phyloP scores from a whole-genome alignment of 2,797 vertebrate genomes.

The Microcaecilia unicolor region DNA sequence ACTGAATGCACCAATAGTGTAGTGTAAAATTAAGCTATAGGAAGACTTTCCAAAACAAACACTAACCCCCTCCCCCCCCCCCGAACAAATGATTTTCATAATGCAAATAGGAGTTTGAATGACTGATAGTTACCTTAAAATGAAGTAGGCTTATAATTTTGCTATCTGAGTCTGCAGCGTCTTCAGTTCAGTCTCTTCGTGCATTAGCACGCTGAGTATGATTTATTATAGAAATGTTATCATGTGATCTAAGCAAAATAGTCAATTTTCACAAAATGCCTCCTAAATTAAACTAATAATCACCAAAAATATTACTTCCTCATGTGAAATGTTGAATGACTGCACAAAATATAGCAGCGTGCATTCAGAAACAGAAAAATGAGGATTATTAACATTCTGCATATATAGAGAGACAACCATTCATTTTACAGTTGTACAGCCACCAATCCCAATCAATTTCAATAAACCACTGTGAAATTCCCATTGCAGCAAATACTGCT shows the following conservation, averaged over 20 bases:
- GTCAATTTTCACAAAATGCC: conserved; percentile 84
- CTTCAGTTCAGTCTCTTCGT: conserved; percentile 99
- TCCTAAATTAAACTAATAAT: conserved; percentile 66
- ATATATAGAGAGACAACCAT: too few relatives aligned
- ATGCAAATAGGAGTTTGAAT: conserved; percentile 95
- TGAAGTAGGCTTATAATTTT: conserved; percentile 99
- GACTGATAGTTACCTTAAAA: conserved; percentile 99
- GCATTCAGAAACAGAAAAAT: too few relatives aligned
- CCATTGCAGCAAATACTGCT: too few relatives aligned
- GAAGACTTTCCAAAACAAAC: background rate
- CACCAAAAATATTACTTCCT: conserved; percentile 55
- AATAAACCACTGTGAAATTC: too few relatives aligned
- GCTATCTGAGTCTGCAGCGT: conserved; percentile 99
- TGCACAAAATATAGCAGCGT: too few relatives aligned
- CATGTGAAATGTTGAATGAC: too few relatives aligned
- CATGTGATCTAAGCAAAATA: conserved; percentile 96
- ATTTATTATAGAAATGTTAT: conserved; percentile 99
- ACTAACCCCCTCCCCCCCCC: conserved; percentile 41
- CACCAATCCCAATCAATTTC: too few relatives aligned
- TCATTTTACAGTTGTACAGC: too few relatives aligned
- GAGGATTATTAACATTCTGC: too few relatives aligned
- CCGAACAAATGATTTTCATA: conserved; percentile 61
- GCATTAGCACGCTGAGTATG: conserved; percentile 99
- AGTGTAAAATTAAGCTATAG: background rate
- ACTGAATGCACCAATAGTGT: too few relatives aligned